Percentiles rank a stretch among this genome's conserved stretches.
Conservation (phyloP, 2,888 invertebrate genomes). For the Xylocampa areola region DNA sequence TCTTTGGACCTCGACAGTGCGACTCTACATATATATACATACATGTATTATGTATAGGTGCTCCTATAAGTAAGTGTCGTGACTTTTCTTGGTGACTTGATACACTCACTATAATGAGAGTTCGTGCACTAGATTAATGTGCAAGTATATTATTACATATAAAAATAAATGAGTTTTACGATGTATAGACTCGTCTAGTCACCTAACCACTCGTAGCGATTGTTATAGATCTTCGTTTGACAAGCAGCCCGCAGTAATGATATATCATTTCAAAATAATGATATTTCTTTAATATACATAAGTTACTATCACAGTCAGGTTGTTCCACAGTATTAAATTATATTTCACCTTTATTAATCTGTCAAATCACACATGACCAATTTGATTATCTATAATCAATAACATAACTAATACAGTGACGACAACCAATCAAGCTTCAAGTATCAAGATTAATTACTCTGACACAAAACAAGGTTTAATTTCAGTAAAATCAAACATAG, state of each 20-base stretch:
- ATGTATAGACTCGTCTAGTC: too few relatives aligned
- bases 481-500: conserved; percentile 3
- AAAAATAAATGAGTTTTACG: too few relatives aligned
- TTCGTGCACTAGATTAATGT: conserved; percentile 38
- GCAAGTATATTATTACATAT: conserved; percentile 7
- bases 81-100: conserved; percentile 60
- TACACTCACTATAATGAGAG: conserved; percentile 53
- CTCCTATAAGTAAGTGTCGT: conserved; percentile 45
- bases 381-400: conserved; percentile 27
- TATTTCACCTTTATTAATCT: conserved; percentile 19
- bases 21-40: conserved; percentile 17
- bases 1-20: conserved; percentile 63
- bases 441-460: conserved; percentile 29
- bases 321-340: conserved; percentile 26
- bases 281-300: too few relatives aligned
- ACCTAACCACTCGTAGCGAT: too few relatives aligned
- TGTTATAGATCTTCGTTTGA: too few relatives aligned
- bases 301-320: too few relatives aligned
- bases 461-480: neutral
- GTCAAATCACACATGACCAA: conserved; percentile 26
- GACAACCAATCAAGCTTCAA: conserved; percentile 11
- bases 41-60: conserved; percentile 14
- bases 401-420: conserved; percentile 8
- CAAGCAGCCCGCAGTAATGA: too few relatives aligned
- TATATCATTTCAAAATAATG: too few relatives aligned